Base-by-base conservation (phyloP, 2,888 invertebrate genomes). In the Mesochorus sp. region DNA sequence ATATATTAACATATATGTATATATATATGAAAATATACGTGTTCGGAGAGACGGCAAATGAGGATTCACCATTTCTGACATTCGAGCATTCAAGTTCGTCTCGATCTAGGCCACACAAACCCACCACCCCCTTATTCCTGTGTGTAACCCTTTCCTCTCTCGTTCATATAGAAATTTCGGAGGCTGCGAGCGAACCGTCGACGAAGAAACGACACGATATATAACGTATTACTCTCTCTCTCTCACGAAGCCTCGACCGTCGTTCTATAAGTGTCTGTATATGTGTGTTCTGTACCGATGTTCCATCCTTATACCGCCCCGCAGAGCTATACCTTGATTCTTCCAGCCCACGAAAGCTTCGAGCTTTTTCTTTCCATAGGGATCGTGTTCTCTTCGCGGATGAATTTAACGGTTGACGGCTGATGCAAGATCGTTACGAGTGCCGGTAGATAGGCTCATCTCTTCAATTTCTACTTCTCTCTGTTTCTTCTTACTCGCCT, bases 21-120 rank as follows among this genome's bases (percentile, higher is more conserved):
- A 62, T 83, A 44, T 75, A 47, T 71, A 62, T 67, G 62, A 82
- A 68, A 76, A 82, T 80, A 83, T 82, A 81, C 80, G 81, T 82
- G 85, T 84, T 83, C 85, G 85, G 84, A 49, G 83, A 87, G 86
- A 86, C 84, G 85, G 87, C 87, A 88, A 89, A 89, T 88, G 90
- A 90, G 88, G 87, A 89, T 89, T 89, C 84, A 84, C 87, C 88
- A 86, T 88, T 88, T 87, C 89, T 88, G 88, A 88, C 89, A 87
- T 89, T 88, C 86, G 85, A 89, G 88, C 84, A 89, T 88, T 89
- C 88, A 88, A 88, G 86, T 89, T 87, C 84, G 87, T 87, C 87
- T 85, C 85, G 90, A 90, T 90, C 87, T 89, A 88, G 89, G 89
- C 88, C 88, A 88, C 82, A 83, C 85, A 85, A 83, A 84, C 79